Evolutionary conservation across 2,113 vertebrate genomes (phyloP).

Genomic region (Eulemur rufifrons): DNA sequence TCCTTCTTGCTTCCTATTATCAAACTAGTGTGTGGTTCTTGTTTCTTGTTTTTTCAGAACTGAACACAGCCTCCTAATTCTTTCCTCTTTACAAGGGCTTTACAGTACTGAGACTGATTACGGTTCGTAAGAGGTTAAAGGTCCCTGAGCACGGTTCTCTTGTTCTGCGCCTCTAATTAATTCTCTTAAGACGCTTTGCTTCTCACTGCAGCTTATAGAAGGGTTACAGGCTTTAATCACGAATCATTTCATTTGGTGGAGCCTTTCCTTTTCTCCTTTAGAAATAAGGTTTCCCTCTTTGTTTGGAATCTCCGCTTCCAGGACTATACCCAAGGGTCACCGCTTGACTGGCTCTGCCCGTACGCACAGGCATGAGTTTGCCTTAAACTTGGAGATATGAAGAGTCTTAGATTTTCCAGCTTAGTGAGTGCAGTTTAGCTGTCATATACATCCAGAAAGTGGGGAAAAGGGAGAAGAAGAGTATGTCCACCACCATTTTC

Average conservation of each 20-base stretch:
- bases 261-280: constrained; percentile 11
- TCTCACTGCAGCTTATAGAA: constrained; percentile 52
- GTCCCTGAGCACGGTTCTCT: constrained; percentile 10
- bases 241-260: not conserved
- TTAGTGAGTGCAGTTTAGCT: not conserved
- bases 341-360: not conserved
- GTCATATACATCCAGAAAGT: not conserved
- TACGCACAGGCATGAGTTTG: not conserved
- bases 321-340: not conserved
- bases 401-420: not conserved
- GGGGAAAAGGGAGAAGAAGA: not conserved
- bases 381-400: constrained; percentile 54
- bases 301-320: not conserved
- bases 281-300: constrained; percentile 10
- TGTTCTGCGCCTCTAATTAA: constrained; percentile 17
- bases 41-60: constrained; percentile 36
- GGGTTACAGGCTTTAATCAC: not conserved
- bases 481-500: not conserved
- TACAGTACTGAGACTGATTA: constrained; percentile 41
- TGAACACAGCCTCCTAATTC: constrained; percentile 6
- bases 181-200: constrained; percentile 20
- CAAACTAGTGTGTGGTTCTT: not conserved
- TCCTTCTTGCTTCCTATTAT: not conserved
- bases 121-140: not conserved
- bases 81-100: constrained; percentile 54